A percentile compares a stretch with the other conserved stretches of the same genome.
Conservation (phyloP, 2,888 invertebrate species). For the Anoplius nigerrimus region DNA sequence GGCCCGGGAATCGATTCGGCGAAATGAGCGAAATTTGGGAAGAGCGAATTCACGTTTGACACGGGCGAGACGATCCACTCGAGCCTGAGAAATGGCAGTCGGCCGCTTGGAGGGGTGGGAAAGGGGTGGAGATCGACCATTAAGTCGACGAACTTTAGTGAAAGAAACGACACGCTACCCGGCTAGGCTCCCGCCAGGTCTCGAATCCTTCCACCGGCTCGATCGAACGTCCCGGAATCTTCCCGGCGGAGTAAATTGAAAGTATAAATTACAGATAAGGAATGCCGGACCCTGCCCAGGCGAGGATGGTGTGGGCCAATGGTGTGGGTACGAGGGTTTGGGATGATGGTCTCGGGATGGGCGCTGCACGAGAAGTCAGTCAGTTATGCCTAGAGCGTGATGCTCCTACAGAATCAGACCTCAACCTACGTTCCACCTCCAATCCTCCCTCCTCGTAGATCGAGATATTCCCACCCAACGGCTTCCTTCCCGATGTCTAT, state of each 20-base stretch:
- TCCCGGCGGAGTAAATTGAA: conserved; percentile 65
- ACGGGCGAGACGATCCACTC: too few species aligned
- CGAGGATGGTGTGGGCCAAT: conserved; percentile 13
- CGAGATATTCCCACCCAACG: conserved; percentile 47
- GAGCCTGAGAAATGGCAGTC: too few species aligned
- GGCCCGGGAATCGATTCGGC: too few species aligned
- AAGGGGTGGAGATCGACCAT: conserved; percentile 29
- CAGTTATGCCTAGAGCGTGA: conserved; percentile 69
- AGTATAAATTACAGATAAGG: conserved; percentile 72
- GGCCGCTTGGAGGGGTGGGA: too few species aligned
- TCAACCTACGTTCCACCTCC: conserved; percentile 6
- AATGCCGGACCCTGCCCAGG: conserved; percentile 45
- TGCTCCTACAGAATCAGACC: conserved; percentile 63
- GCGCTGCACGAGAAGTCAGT: conserved; percentile 50
- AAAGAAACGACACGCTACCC: conserved; percentile 1
- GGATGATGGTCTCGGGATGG: conserved; percentile 38
- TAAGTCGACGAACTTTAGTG: conserved; percentile 42
- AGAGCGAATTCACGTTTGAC: too few species aligned
- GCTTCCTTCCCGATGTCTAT: conserved; percentile 31
- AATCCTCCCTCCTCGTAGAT: conserved; percentile 32
- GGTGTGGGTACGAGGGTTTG: conserved; percentile 10
- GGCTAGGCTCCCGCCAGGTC: conserved; percentile 1
- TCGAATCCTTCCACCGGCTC: conserved; percentile 23
- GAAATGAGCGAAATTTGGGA: too few species aligned
- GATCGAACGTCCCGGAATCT: conserved; percentile 35